Base-by-base conservation (phyloP, 64 coral and sea anemone genomes). In the Stichodactyla helianthus region DNA sequence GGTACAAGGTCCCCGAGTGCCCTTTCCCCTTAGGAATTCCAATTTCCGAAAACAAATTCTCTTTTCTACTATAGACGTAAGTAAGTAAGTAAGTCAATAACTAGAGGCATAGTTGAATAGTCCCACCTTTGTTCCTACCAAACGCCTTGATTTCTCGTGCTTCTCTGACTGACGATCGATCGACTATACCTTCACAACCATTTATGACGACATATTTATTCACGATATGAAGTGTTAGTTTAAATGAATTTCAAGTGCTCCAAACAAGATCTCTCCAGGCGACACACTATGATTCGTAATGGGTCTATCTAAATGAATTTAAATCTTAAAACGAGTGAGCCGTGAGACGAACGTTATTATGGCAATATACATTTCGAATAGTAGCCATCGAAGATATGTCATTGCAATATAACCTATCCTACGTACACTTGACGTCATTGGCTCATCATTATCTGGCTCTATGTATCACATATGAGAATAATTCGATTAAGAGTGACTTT, bases 261-360 rank as follows among this genome's bases (percentile, higher is more conserved):
- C 68, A 74, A 74, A 74, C 68, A 74, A 74, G 68, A 11, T 31
- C 68, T 74, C 68, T 74, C 26, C 68, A 31, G 26, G 68, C 68
- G 68, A 31, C 22, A 26, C 68, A 28, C 12, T 74, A 74, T 27
- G 12, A n/a, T n/a, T 18, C 22, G 68, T 23, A 74, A 27, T 74
- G 27, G 68, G 26, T 74, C 68, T 74, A 74, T 74, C 68, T 74
- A 26, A 23, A 74, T 74, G 68, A 74, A 74, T 74, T 28, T 35
- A 18, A 74, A n/a, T 74, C 22, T 74, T 74, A 10, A 74, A 74
- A 44, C 35, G 35, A 44, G 35, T 44, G 68, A 11, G 23, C 68
- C 25, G 68, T 74, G 68, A 23, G 68, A 74, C 22, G 10, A 26
- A 74, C 11, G 68, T 74, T 74, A 74, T 26, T 31, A 74, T 74